These are phyloP conservation scores for Acleris literana DNA, from an alignment of 2,888 invertebrate genomes.

Conservation along the genomic window DNA sequence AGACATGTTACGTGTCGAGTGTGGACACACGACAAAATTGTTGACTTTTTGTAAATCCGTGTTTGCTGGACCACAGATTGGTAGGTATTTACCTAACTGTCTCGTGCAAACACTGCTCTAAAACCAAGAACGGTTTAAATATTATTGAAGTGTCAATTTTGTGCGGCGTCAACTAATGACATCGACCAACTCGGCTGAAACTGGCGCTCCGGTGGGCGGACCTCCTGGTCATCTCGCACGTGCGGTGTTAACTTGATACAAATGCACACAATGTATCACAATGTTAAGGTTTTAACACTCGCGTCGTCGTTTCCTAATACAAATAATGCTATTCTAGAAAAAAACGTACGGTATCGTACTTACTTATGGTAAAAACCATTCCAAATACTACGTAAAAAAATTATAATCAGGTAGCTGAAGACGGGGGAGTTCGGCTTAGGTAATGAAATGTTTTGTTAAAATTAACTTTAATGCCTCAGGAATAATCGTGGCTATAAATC, in stretches of 20 bases:
- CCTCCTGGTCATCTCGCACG: conserved; percentile 43
- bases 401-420: too few species aligned
- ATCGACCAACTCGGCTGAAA: conserved; percentile 51
- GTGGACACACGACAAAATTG: conserved; percentile 48
- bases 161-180: conserved; percentile 56
- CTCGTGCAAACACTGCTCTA: conserved; percentile 60
- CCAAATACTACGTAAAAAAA: too few species aligned
- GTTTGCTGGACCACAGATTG: conserved; percentile 57
- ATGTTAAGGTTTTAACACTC: conserved; percentile 20
- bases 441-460: too few species aligned
- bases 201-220: conserved; percentile 44
- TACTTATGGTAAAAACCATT: too few species aligned
- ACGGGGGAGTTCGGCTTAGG: too few species aligned
- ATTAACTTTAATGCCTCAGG: too few species aligned
- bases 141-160: conserved; percentile 66
- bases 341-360: too few species aligned
- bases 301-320: neutral
- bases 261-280: conserved; percentile 18
- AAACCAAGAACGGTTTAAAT: conserved; percentile 67
- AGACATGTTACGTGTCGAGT: conserved; percentile 34
- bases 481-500: too few species aligned
- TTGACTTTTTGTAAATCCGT: conserved; percentile 58
- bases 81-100: conserved; percentile 69
- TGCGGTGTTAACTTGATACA: conserved; percentile 24
- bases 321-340: too few species aligned